Evolutionary conservation across 2,113 vertebrate species (phyloP).

Genomic region (Nannobrachium achirus): DNA sequence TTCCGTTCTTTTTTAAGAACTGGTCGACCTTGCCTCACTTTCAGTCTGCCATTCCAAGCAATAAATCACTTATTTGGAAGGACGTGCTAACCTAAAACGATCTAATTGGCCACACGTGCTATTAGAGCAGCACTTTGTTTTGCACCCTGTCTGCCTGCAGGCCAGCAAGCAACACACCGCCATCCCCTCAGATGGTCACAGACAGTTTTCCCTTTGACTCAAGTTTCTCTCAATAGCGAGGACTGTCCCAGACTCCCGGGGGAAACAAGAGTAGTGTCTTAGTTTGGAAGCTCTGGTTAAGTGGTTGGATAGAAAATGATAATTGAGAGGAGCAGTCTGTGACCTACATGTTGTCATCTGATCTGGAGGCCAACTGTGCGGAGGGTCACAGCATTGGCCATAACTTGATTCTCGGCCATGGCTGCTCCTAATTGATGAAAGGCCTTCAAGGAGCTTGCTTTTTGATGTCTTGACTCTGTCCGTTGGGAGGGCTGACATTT

Average conservation of each 20-base stretch:
- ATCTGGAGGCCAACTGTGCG: not conserved
- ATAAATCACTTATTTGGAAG: not conserved
- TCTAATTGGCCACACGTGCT: constrained; percentile 19
- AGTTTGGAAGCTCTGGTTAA: not conserved
- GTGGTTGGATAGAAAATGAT: not conserved
- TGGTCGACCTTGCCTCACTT: constrained; percentile 62
- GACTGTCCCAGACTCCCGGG: not conserved
- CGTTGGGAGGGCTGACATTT: constrained; percentile 37
- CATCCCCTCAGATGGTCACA: not conserved
- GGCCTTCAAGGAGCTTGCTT: not conserved
- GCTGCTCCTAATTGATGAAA: constrained; percentile 22
- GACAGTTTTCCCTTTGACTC: not conserved
- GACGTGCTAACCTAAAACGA: constrained; percentile 13
- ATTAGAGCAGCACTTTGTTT: no score
- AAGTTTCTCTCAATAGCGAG: not conserved
- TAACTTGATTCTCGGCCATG: constrained; percentile 4
- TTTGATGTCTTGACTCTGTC: constrained; percentile 5
- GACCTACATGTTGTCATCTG: not conserved
- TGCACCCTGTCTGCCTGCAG: no score
- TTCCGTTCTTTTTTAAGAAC: constrained; percentile 51
- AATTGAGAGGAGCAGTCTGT: not conserved
- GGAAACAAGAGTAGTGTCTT: not conserved
- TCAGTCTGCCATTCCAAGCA: constrained; percentile 31
- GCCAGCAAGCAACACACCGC: no score
- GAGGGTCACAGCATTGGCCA: not conserved